Conservation (phyloP, 2,888 invertebrate genomes). For the Hedychridium roseum region DNA sequence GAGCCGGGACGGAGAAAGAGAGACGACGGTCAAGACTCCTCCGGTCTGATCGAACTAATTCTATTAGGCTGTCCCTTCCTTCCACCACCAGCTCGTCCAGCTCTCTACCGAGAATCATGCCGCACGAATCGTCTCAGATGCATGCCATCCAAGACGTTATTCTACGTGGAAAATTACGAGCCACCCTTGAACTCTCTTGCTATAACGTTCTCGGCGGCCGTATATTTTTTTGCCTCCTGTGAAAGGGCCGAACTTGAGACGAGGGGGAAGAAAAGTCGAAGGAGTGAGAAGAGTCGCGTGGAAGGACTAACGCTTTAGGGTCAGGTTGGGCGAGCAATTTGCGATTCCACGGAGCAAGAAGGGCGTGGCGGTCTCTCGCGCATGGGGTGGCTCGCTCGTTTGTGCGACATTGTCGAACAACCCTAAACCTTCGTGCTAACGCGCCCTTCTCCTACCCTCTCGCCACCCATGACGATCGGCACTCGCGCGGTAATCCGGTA, state of each 20-base stretch:
- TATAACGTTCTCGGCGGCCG: no score
- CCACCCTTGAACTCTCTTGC: no score
- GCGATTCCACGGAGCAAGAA: constrained; percentile 51
- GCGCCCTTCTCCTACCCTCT: constrained; percentile 7
- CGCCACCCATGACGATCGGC: no score
- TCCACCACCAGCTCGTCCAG: constrained; percentile 21
- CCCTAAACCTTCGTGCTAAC: constrained; percentile 33
- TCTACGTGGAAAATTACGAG: no score
- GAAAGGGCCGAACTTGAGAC: no score
- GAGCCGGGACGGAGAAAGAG: constrained; percentile 40
- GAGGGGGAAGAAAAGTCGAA: no score
- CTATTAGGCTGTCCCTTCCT: constrained; percentile 41
- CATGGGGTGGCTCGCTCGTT: constrained; percentile 54
- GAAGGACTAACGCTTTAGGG: constrained; percentile 29
- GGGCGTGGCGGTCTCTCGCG: constrained; percentile 55
- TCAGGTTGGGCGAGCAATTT: constrained; percentile 51
- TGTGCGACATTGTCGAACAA: constrained; percentile 55
- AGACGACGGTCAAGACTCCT: constrained; percentile 14
- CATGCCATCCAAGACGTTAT: no score
- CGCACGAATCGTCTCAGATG: no score
- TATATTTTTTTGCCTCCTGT: no score
- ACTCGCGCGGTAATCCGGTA: constrained; percentile 29
- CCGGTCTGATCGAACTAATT: constrained; percentile 46
- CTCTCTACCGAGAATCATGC: constrained; percentile 15
- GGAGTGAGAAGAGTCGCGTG: no score